phyloP scores from a whole-genome alignment of 2,797 vertebrate species.

The Lepilemur septentrionalis region DNA sequence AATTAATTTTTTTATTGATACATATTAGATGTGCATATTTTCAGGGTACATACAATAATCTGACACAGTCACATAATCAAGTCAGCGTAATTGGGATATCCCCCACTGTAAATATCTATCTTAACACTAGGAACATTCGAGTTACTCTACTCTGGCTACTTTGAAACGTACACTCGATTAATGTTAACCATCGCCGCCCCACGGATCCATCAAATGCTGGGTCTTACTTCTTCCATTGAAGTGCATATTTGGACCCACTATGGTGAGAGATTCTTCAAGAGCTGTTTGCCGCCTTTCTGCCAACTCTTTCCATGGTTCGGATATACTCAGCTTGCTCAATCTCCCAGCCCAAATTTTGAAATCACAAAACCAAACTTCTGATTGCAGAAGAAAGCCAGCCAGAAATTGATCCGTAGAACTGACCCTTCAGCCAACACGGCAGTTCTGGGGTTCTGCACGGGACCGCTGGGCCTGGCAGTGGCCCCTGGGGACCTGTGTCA shows the following conservation, averaged over 20 bases:
- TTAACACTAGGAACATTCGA: neutral
- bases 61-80: neutral
- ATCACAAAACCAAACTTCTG: neutral
- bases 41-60: neutral
- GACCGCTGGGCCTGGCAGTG: neutral
- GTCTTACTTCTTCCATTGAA: neutral
- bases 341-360: neutral
- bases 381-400: neutral
- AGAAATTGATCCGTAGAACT: neutral
- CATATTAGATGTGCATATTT: neutral
- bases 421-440: rapidly evolving
- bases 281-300: rapidly evolving
- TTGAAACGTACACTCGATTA: neutral
- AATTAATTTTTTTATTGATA: neutral
- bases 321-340: neutral
- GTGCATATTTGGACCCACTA: neutral
- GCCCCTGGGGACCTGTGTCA: rapidly evolving
- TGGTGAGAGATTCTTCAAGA: neutral
- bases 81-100: neutral
- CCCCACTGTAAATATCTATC: neutral
- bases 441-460: neutral
- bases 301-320: rapidly evolving
- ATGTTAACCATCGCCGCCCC: neutral
- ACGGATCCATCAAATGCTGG: neutral
- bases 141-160: neutral